Base-by-base conservation (phyloP, 2,888 invertebrate genomes). In the Micoletzkya japonica region DNA sequence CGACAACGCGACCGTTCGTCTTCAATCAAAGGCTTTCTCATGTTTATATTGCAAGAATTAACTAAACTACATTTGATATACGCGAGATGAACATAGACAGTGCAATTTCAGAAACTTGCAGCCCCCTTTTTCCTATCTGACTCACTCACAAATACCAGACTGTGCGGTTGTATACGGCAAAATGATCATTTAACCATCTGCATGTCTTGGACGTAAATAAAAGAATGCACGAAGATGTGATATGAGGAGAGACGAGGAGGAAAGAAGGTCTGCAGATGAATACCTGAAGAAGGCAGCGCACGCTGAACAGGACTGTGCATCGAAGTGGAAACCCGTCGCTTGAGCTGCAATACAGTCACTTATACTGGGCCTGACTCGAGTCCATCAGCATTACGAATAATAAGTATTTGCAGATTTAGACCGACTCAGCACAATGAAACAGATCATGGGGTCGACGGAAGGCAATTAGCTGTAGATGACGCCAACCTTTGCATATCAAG, bases 281-380 rank as follows among this genome's bases (percentile, higher is more conserved):
- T 37, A 68, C 56, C 84, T 71, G 68, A 84, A 84, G 70, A 82
- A 84, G 7, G 84, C 83, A 14, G 82, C 82, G 63, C 83, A 83
- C 1, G 83, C 83, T 0, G 75, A 77, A 56, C 81, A 83, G 2
- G 78, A 77, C 71, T 84, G 83, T 1, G 81, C 84, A 24, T 79
- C 81, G 63, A 84, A 84, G 67, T 84, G 84, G 63, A 77, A 83
- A 1, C 84, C 84, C 26, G 84, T 83, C 6, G 84, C 84, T 72
- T 83, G 82, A 0, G 84, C 83, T n/a, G 66, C 36, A 39, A 30
- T 26, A 17, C 39, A 61, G 20, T 4, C 2, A 59, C 54, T n/a
- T n/a, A n/a, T n/a, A n/a, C n/a, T n/a, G n/a, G n/a, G n/a, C n/a
- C n/a, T n/a, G n/a, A n/a, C n/a, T n/a, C n/a, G n/a, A n/a, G n/a